Evolutionary conservation across 2,888 invertebrate genomes (phyloP), one percentile per base, ranked within the genome.

Genomic region (Lacanobia oleracea): DNA sequence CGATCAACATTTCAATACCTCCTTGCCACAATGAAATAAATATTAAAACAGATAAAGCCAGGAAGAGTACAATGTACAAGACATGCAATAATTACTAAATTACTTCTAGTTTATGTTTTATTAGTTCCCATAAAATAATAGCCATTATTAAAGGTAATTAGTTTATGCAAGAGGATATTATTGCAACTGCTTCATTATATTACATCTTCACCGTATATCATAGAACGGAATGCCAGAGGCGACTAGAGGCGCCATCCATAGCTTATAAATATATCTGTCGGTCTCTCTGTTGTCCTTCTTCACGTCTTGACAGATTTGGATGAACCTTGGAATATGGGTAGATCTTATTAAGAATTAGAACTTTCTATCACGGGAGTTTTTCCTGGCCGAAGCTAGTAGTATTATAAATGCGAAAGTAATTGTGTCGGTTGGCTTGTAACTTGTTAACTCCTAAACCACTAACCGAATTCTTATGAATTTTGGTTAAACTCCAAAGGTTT

Each of bases 61-160:
- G 48, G 66, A 57, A 57, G n/a, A 57, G 37, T 4, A 45, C 16
- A 40, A 14, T 7, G 21, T 40, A 21, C n/a, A 48, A 61, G 50
- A 37, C 23, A 23, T 18, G 16, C 4, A 62, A 53, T 40, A 63
- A 75, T 43, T 27, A 59, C 45, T 76, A 37, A 76, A 79, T 79
- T n/a, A 75, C 57, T 21, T 50, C 33, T 63, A 53, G 27, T 73
- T 59, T 21, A 59, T 53, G 59, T 51, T 60, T 80, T 72, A 76
- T 68, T 51, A 67, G 57, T 23, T 59, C 9, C 33, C 50, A 56
- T 66, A 76, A 63, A 80, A 79, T 81, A 56, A 69, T 64, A 67
- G 12, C 43, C 18, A 57, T 72, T 67, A 80, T 67, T 81, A 67
- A 4, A 50, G 53, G 56, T 77, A 77, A 81, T 81, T 77, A 81